Percentiles rank a stretch among this genome's conserved stretches.
Evolutionary conservation across 2,888 invertebrate species (phyloP).

Genomic region (Automeris io): DNA sequence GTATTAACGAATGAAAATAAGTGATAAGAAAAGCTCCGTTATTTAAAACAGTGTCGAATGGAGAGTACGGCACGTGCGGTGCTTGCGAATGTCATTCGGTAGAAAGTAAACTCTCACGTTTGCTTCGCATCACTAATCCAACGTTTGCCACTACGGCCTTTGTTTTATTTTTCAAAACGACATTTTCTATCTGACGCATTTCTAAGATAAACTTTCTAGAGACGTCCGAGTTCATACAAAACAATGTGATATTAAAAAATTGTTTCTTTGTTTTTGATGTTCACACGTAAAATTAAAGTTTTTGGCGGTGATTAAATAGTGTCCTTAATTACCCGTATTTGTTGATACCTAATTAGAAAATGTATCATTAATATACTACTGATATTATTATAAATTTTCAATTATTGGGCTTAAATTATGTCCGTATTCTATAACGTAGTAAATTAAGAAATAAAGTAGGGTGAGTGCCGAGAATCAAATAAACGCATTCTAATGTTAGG

Average conservation of each 20-base stretch:
- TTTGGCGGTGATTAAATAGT: slow-evolving; percentile 23
- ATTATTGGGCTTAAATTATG: not conserved
- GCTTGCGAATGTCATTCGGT: slow-evolving; percentile 54
- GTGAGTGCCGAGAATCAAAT: slow-evolving; percentile 45
- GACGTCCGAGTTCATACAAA: slow-evolving; percentile 8
- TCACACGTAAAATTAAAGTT: slow-evolving; percentile 22
- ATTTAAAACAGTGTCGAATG: slow-evolving; percentile 32
- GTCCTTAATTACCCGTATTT: slow-evolving; percentile 25
- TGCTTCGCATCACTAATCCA: slow-evolving; percentile 17
- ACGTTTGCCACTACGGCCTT: slow-evolving; percentile 24
- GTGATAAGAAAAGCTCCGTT: slow-evolving; percentile 49
- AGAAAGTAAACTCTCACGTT: slow-evolving; percentile 62
- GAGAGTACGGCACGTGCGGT: slow-evolving; percentile 47
- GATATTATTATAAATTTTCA: not conserved
- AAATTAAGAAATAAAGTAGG: slow-evolving; percentile 19
- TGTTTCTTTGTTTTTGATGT: slow-evolving; percentile 13
- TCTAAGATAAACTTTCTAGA: slow-evolving; percentile 21
- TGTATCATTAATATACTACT: slow-evolving; percentile 16
- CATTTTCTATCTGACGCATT: slow-evolving; percentile 19
- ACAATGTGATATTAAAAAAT: slow-evolving; percentile 13
- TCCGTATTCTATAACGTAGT: not conserved
- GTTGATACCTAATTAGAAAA: slow-evolving; percentile 32
- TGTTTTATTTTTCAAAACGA: slow-evolving; percentile 33
- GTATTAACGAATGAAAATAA: slow-evolving; percentile 10
- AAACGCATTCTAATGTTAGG: slow-evolving; percentile 34